Evolutionary conservation across 2,888 invertebrate genomes (phyloP).

Genomic region (Athrips mouffetella): DNA sequence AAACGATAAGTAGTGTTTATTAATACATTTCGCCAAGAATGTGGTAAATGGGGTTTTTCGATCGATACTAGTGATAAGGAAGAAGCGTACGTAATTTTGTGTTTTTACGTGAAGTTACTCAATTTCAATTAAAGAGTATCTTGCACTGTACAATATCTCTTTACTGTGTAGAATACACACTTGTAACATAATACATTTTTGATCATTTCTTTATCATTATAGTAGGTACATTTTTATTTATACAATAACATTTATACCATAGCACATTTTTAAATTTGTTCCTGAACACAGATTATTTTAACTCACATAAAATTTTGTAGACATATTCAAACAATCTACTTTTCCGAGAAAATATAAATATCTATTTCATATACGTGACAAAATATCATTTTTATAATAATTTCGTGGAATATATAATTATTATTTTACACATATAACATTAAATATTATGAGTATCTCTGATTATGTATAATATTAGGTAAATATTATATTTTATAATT

Average conservation of each 20-base stretch:
- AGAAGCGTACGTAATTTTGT: too few relatives aligned
- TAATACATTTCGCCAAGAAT: too few relatives aligned
- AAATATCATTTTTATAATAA: constrained; percentile 48
- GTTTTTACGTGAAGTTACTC: too few relatives aligned
- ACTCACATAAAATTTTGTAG: constrained; percentile 65
- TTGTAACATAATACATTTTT: background rate
- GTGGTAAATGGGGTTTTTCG: too few relatives aligned
- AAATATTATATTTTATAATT: constrained; percentile 40
- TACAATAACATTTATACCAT: constrained; percentile 52
- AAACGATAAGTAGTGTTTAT: too few relatives aligned
- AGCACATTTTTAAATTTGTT: constrained; percentile 46
- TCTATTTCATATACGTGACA: constrained; percentile 45
- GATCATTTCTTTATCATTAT: constrained; percentile 28
- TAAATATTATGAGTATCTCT: constrained; percentile 45
- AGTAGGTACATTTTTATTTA: constrained; percentile 48
- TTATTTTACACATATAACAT: constrained; percentile 45
- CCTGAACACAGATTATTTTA: constrained; percentile 66
- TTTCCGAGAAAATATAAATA: constrained; percentile 63
- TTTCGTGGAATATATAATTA: constrained; percentile 59
- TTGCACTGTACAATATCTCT: too few relatives aligned
- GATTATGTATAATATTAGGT: constrained; percentile 34
- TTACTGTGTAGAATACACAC: background rate
- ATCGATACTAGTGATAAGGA: too few relatives aligned
- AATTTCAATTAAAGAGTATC: too few relatives aligned
- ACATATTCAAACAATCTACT: constrained; percentile 58